Percentiles rank a stretch among this genome's conserved stretches.
phyloP scores from a whole-genome alignment of 2,113 vertebrate genomes.

The western clawed frog (Xenopus tropicalis) region UCB_Xtro_10.0 CM004443.2:79733501-79734000 shows the following conservation, averaged over 20 bases:
- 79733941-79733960: background rate
- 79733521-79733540: no score
- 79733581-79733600: no score
- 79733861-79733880: background rate
- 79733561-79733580: no score
- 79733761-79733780: background rate
- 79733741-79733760: background rate
- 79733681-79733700: background rate
- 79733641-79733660: no score
- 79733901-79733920: background rate
- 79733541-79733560: no score
- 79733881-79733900: background rate
- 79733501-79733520: background rate
- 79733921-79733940: no score
- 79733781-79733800: no score
- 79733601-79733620: no score
- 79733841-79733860: background rate
- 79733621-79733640: background rate
- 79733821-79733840: background rate
- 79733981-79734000: background rate
- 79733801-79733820: background rate
- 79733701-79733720: background rate
- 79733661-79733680: background rate
- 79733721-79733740: background rate
- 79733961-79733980: accelerated